A percentile compares a stretch with the other conserved stretches of the same genome.
Evolutionary conservation across 1,140 invertebrate genomes (phyloP).

Genomic region (Nephila pilipes): DNA sequence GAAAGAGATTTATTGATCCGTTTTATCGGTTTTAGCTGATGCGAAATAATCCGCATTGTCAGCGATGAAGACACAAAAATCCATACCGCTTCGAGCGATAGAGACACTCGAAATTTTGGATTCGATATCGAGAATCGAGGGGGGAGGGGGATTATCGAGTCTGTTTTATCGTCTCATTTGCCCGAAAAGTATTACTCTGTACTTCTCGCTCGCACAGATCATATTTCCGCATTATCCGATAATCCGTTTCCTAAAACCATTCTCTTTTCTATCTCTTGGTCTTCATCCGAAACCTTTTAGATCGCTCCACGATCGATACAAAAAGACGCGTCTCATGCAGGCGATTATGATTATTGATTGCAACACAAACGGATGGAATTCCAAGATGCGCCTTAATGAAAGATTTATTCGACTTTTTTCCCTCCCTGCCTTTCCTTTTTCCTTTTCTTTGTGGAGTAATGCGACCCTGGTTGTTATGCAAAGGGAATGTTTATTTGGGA

Average conservation of each 20-base stretch:
- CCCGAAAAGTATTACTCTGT: background rate
- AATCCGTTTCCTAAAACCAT: conserved; percentile 59
- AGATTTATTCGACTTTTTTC: conserved; percentile 1
- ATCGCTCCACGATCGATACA: conserved; percentile 17
- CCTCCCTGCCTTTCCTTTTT: background rate
- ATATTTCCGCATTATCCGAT: conserved; percentile 59
- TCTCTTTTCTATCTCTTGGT: background rate
- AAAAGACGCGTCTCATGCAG: background rate
- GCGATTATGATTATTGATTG: conserved; percentile 38
- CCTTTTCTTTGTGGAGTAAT: background rate
- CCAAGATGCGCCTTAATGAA: conserved; percentile 31
- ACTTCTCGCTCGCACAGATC: background rate
- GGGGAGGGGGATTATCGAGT: conserved; percentile 46
- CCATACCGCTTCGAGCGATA: conserved; percentile 4
- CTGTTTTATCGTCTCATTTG: conserved; percentile 52
- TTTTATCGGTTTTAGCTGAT: conserved; percentile 62
- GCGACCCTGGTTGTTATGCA: background rate
- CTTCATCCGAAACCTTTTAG: conserved; percentile 23
- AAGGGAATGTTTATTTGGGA: background rate
- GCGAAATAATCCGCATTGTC: conserved; percentile 58
- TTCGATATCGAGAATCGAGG: conserved; percentile 16
- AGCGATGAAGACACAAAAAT: conserved; percentile 48
- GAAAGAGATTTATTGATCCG: conserved; percentile 33
- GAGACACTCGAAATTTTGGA: conserved; percentile 9
- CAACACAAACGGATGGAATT: conserved; percentile 18